A percentile compares a stretch with the other conserved stretches of the same genome.
Evolutionary conservation across 2,113 vertebrate genomes (phyloP).

Genomic region (Cervus canadensis): DNA sequence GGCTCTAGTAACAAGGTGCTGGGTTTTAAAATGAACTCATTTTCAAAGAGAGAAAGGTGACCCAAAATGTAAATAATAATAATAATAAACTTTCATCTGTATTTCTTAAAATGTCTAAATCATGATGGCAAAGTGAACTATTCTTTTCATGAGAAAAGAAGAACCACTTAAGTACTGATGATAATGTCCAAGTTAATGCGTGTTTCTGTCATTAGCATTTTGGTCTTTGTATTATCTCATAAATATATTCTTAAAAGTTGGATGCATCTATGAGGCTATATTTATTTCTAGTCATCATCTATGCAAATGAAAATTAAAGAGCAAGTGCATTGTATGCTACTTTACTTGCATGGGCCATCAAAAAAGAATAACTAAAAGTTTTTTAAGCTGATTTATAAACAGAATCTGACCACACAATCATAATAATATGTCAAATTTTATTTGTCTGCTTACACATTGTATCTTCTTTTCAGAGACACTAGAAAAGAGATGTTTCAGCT

Average conservation of each 20-base stretch:
- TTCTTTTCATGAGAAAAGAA: not conserved
- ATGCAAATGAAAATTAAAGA: conserved; percentile 6
- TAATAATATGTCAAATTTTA: not conserved
- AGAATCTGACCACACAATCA: not conserved
- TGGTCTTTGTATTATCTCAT: not conserved
- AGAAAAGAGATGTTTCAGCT: not conserved
- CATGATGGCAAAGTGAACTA: conserved; percentile 30
- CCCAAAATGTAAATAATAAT: not conserved
- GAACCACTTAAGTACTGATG: conserved; percentile 11
- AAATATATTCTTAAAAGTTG: not conserved
- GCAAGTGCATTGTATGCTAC: not conserved
- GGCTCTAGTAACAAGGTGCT: not conserved
- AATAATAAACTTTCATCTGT: not conserved
- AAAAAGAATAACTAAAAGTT: not conserved
- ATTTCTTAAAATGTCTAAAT: not conserved
- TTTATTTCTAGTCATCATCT: not conserved
- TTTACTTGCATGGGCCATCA: not conserved
- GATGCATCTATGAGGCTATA: not conserved
- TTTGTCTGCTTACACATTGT: not conserved
- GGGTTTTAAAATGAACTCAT: conserved; percentile 11
- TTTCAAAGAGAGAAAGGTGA: conserved; percentile 22
- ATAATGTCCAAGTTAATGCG: not conserved
- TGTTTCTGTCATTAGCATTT: not conserved
- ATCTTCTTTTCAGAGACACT: not conserved
- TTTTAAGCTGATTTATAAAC: not conserved